These are phyloP conservation scores for Automeris io DNA, from an alignment of 2,888 invertebrate species.

Conservation along the genomic window DNA sequence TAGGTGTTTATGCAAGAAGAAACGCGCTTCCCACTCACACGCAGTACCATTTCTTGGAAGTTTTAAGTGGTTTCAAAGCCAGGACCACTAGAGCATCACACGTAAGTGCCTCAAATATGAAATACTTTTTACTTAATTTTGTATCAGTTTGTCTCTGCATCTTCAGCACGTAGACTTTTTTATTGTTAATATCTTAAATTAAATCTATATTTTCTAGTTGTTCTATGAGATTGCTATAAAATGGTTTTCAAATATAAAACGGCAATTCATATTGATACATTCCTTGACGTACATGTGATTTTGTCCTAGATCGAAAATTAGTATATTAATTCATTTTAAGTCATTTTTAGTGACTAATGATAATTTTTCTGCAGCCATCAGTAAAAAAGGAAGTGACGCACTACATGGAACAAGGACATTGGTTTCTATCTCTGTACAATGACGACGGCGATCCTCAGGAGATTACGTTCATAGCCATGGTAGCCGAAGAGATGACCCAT, in stretches of 20 bases:
- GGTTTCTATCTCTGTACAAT: constrained; percentile 97
- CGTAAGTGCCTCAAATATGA: constrained; percentile 78
- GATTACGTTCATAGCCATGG: constrained; percentile 87
- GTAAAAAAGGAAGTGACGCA: constrained; percentile 95
- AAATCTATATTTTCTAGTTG: too few species aligned
- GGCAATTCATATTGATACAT: too few species aligned
- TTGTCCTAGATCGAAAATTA: too few species aligned
- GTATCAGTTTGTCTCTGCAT: too few species aligned
- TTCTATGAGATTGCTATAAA: too few species aligned
- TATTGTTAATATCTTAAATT: too few species aligned
- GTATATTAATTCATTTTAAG: too few species aligned
- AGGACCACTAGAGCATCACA: constrained; percentile 89
- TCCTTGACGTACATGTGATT: too few species aligned
- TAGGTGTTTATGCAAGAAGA: constrained; percentile 95
- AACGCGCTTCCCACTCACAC: constrained; percentile 97
- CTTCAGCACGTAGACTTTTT: too few species aligned
- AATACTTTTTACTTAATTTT: too few species aligned
- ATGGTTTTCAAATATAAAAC: too few species aligned
- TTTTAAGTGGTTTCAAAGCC: constrained; percentile 92
- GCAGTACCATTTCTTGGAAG: constrained; percentile 96
- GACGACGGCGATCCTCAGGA: constrained; percentile 95
- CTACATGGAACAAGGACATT: constrained; percentile 97
- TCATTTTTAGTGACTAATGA: too few species aligned
- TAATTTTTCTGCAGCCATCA: constrained; percentile 77
- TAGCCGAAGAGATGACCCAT: constrained; percentile 95